phyloP scores from a whole-genome alignment of 2,113 vertebrate genomes.

The Panthera uncia region DNA sequence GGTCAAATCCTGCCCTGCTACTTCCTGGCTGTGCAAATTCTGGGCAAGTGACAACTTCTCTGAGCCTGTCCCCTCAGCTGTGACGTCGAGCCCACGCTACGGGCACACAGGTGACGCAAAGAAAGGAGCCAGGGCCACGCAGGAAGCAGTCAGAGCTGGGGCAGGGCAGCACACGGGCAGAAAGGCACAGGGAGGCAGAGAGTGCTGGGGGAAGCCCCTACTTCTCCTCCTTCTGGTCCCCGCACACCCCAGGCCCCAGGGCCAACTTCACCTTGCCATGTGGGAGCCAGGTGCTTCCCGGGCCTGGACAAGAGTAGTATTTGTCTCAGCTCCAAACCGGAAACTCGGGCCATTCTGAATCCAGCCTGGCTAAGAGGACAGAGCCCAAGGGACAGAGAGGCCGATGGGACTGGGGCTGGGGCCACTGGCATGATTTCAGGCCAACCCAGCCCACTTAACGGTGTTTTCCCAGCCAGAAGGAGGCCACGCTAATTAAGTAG shows the following conservation, averaged over 20 bases:
- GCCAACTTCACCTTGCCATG: background rate
- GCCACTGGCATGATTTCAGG: constrained; percentile 75
- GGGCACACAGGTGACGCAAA: background rate
- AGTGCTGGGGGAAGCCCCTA: background rate
- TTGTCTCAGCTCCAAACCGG: background rate
- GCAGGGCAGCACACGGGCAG: background rate
- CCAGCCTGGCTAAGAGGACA: constrained; percentile 50
- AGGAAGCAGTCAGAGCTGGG: background rate
- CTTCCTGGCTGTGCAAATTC: background rate
- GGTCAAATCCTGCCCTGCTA: background rate
- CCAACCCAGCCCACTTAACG: constrained; percentile 61
- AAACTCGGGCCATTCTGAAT: background rate
- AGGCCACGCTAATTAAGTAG: constrained; percentile 81
- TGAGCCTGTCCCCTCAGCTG: background rate
- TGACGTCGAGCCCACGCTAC: background rate
- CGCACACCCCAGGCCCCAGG: background rate
- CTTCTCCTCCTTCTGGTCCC: background rate
- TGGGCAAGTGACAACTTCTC: background rate
- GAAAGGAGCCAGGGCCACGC: accelerated
- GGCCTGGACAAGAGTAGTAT: background rate
- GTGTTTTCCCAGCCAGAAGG: constrained; percentile 71
- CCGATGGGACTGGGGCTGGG: background rate
- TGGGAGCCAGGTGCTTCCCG: background rate
- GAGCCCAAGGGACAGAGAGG: constrained; percentile 34
- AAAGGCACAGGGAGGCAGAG: accelerated